Evolutionary conservation across 2,797 vertebrate genomes (phyloP).

Genomic region (Pyrocephalus nanus): DNA sequence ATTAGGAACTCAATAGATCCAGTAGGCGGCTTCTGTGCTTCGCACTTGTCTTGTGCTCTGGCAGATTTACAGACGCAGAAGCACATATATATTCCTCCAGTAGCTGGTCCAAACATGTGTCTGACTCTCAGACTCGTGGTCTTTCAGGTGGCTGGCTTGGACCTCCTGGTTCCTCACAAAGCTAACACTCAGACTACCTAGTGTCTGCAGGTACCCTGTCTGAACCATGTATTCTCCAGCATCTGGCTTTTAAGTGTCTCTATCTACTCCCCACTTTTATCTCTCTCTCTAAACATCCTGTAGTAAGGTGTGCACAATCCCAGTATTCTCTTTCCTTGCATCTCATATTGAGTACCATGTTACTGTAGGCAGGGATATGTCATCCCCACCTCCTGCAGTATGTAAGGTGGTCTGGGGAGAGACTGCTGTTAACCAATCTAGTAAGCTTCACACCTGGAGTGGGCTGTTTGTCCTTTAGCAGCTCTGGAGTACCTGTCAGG

Average conservation of each 20-base stretch:
- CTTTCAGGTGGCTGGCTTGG: background rate
- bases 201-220: background rate
- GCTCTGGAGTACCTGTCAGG: background rate
- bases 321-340: background rate
- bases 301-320: background rate
- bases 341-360: background rate
- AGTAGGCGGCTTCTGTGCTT: background rate
- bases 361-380: background rate
- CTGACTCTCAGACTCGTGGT: background rate
- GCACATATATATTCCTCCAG: background rate
- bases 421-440: background rate
- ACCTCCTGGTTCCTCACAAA: background rate
- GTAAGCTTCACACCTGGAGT: background rate
- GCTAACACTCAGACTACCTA: background rate
- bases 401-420: background rate
- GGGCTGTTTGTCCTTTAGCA: background rate
- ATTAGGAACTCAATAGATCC: background rate
- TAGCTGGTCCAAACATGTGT: background rate
- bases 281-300: background rate
- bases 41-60: background rate
- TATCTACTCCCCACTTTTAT: background rate
- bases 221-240: background rate
- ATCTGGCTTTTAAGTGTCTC: background rate
- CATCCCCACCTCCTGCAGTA: background rate
- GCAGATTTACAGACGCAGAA: background rate